A percentile compares a stretch with the other conserved stretches of the same genome.
Conservation (phyloP, 30 jellyfish, hydroid and myxozoan genomes). For the Sanderia malayensis region DNA sequence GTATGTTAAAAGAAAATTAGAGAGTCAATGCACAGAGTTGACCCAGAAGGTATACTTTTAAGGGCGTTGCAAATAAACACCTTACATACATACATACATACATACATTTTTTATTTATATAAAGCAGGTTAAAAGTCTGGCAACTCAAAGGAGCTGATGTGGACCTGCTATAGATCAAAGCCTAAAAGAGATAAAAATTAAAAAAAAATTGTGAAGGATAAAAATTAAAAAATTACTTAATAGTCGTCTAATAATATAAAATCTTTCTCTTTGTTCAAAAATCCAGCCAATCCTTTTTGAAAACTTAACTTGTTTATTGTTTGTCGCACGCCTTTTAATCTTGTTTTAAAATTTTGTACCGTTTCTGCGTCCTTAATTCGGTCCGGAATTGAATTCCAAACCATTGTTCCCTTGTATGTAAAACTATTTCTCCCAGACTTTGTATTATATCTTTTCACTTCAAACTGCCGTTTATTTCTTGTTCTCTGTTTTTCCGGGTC, state of each 20-base stretch:
- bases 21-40: no score
- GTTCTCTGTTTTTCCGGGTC: slow-evolving; percentile 57
- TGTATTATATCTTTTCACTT: slow-evolving; percentile 51
- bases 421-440: slow-evolving; percentile 18
- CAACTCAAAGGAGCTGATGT: no score
- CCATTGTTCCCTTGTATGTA: slow-evolving; percentile 13
- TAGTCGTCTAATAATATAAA: not conserved
- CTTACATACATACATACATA: no score
- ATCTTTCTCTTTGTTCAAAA: not conserved
- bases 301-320: slow-evolving; percentile 24
- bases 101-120: no score
- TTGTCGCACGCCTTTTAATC: slow-evolving; percentile 26
- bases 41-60: no score
- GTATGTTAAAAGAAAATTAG: no score
- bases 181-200: no score
- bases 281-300: not conserved
- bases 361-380: slow-evolving; percentile 34
- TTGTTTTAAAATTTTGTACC: slow-evolving; percentile 22
- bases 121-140: no score
- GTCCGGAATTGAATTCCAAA: slow-evolving; percentile 29
- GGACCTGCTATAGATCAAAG: no score
- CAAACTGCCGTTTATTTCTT: slow-evolving; percentile 54
- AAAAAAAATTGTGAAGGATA: no score
- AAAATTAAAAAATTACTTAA: not conserved
- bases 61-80: no score